A percentile compares a stretch with the other conserved stretches of the same genome.
Conservation (phyloP, 2,113 vertebrate genomes). For the Zingel zingel region DNA sequence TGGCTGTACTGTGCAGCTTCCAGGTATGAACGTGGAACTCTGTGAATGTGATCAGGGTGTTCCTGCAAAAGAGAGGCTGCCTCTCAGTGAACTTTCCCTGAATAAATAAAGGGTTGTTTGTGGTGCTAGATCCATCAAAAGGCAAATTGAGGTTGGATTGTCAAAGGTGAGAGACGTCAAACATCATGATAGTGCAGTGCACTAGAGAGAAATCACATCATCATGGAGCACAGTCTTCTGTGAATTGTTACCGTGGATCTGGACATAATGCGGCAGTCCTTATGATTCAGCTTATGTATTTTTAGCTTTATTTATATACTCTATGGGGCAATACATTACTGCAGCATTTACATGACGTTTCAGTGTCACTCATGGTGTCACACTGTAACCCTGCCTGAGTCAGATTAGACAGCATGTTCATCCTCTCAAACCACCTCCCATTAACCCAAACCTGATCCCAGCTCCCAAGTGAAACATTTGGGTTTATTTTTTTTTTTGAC, state of each 20-base stretch:
- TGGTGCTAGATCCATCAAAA: neutral
- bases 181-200: neutral
- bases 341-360: neutral
- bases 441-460: neutral
- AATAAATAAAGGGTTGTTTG: too few relatives aligned
- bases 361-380: constrained; percentile 2
- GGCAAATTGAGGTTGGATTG: neutral
- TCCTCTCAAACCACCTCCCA: neutral
- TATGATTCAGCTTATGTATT: neutral
- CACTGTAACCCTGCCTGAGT: neutral
- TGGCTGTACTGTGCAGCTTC: too few relatives aligned
- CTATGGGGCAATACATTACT: neutral
- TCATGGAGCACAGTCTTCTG: neutral
- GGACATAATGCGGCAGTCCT: neutral
- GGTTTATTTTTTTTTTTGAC: neutral
- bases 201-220: neutral
- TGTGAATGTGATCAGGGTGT: too few relatives aligned
- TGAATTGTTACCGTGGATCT: neutral
- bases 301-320: neutral
- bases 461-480: neutral
- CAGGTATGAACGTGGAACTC: too few relatives aligned
- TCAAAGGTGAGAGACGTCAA: constrained; percentile 7
- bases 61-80: too few relatives aligned
- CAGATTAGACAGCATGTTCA: neutral
- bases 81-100: too few relatives aligned